Base-by-base conservation (phyloP, 2,888 invertebrate genomes). In the Aporophyla lueneburgensis region DNA sequence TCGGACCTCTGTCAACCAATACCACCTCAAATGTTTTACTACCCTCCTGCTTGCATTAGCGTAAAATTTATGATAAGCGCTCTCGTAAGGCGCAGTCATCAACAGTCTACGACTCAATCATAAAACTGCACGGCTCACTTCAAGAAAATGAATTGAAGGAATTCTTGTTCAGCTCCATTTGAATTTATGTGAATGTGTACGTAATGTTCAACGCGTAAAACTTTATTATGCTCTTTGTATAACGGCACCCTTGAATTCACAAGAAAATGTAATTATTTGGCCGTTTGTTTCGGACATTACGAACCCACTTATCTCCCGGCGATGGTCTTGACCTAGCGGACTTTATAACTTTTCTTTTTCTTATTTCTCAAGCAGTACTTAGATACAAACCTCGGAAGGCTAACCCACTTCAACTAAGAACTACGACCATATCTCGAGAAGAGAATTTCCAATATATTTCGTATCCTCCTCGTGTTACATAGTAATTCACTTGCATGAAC, bases 31-130 rank as follows among this genome's bases (percentile, higher is more conserved):
- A 87, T 85, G 82, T 89, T 92, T 91, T 88, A 91, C 85, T 87
- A 72, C 81, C 72, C 73, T 76, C 72, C 71, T 53, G 82, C 80
- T 80, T 83, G 78, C 86, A 91, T 89, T 90, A 88, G 87, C 83
- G 83, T 87, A 78, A 88, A 92, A 87, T 91, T 92, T 90, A 92
- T 88, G 91, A 89, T 91, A 92, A 92, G 84, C 83, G 75, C 75
- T 72, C 80, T 84, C 86, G 74, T 89, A 90, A 90, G 88, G 81
- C 68, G 71, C 75, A 81, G 78, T 72, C 86, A 88, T 89, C 87
- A 88, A 90, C 89, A 88, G 40, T 83, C 85, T 78, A 84, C 75
- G 71, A 81, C 79, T 71, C 61, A 71, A 75, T 78, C 73, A 86
- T 80, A 80, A 90, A 90, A 86, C 76, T 62, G 75, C 70, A 79